phyloP scores from a whole-genome alignment of 2,888 invertebrate species.

The Parnassius mnemosyne region DNA sequence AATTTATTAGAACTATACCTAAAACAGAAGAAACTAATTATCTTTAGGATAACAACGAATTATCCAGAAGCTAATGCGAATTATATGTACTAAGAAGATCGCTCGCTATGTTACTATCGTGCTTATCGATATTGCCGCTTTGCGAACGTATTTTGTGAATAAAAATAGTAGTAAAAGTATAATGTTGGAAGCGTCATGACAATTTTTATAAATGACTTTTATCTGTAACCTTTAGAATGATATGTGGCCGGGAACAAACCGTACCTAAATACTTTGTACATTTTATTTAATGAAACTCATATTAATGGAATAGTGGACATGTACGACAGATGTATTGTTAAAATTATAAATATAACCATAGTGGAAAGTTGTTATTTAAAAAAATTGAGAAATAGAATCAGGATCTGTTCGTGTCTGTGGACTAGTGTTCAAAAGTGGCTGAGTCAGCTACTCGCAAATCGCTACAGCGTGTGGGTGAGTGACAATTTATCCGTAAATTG shows the following conservation, averaged over 20 bases:
- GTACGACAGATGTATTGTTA: too few species aligned
- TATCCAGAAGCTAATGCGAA: slow-evolving; percentile 61
- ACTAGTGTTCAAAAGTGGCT: not conserved
- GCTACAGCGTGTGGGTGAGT: slow-evolving; percentile 9
- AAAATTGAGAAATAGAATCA: not conserved
- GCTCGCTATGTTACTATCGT: slow-evolving; percentile 40
- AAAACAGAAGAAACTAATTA: not conserved
- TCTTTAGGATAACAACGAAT: not conserved
- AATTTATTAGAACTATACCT: slow-evolving; percentile 9
- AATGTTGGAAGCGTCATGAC: slow-evolving; percentile 17
- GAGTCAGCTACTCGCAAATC: not conserved
- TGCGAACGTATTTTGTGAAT: slow-evolving; percentile 41
- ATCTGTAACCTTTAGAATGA: slow-evolving; percentile 7
- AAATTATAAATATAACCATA: too few species aligned
- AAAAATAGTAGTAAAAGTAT: slow-evolving; percentile 23
- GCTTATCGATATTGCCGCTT: slow-evolving; percentile 39
- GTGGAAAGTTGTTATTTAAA: too few species aligned
- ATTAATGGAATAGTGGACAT: too few species aligned
- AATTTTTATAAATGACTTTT: slow-evolving; percentile 13
- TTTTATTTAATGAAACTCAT: too few species aligned
- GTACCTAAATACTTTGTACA: not conserved
- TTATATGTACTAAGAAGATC: slow-evolving; percentile 57
- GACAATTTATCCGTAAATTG: not conserved
- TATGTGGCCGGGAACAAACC: not conserved
- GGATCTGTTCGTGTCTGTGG: not conserved